Conservation (phyloP, 2,113 vertebrate genomes). For the Parotia lawesii region DNA sequence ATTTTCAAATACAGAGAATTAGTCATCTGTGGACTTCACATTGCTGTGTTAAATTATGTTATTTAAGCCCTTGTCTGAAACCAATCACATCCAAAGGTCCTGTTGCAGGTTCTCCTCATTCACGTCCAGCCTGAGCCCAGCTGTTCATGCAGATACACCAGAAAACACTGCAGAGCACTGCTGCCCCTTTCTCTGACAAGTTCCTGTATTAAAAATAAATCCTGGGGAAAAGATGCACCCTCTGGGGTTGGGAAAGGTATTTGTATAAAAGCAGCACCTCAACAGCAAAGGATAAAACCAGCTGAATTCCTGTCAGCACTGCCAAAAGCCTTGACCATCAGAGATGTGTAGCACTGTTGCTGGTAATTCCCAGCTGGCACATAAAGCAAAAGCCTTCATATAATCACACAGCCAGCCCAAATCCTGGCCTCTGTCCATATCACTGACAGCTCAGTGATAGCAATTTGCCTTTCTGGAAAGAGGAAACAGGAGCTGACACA, state of each 20-base stretch:
- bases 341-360: neutral
- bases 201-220: neutral
- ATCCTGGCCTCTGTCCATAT: neutral
- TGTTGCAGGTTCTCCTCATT: neutral
- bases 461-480: neutral
- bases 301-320: neutral
- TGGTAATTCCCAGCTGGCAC: neutral
- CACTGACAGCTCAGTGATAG: neutral
- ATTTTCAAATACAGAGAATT: neutral
- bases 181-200: neutral
- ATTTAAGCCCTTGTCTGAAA: neutral
- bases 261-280: neutral
- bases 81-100: neutral
- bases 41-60: neutral
- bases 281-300: neutral
- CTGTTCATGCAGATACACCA: neutral
- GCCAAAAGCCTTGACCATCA: neutral
- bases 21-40: neutral
- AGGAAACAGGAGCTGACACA: neutral
- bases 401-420: neutral
- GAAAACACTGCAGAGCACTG: neutral
- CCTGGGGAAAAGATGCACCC: neutral
- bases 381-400: neutral
- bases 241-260: neutral
- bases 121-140: neutral